Base-by-base conservation (phyloP, 1,140 invertebrate species). In the Bradynema listronoti region DNA sequence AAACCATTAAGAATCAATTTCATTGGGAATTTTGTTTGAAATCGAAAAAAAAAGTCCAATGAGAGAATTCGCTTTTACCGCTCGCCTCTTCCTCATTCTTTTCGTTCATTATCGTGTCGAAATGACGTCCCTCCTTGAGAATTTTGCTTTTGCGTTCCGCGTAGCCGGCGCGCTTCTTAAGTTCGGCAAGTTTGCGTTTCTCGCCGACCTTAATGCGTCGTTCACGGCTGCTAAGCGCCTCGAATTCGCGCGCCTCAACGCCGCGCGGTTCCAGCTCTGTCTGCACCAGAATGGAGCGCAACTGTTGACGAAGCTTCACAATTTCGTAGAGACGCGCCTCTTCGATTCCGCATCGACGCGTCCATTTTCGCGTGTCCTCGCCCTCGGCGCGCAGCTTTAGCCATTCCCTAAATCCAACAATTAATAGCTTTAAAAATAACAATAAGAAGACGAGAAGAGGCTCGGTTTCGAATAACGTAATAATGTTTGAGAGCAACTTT, bases 321-420 rank as follows among this genome's bases (percentile, higher is more conserved):
- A 68, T 59, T 56, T 68, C 66, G 39, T 58, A 70, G 24, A 68
- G 56, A 24, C 66, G 60, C 24, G 59, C 43, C 58, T 68, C 67
- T 62, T 68, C 66, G 53, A 68, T 53, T 25, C 66, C 66, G 0
- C 39, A 46, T 52, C 57, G 34, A n/a, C 60, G 39, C 14, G 61
- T 47, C 66, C 66, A 68, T 33, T 32, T 46, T 7, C 45, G 68
- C 29, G 66, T 68, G 43, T 68, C 66, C 16, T 71, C 55, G n/a
- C 55, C 39, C 30, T 71, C 39, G 3, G 41, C 33, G 33, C 59
- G 36, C 22, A 57, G 32, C 9, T 54, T 42, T 4, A 68, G 30
- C 66, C 66, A 68, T 58, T 65, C 61, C 34, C 66, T n/a, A 50
- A 1, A 57, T 19, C 7, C 5, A 2, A n/a, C 24, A 56, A 6